Evolutionary conservation across 2,797 vertebrate species (phyloP).

Genomic region (Carcharodon carcharias): DNA sequence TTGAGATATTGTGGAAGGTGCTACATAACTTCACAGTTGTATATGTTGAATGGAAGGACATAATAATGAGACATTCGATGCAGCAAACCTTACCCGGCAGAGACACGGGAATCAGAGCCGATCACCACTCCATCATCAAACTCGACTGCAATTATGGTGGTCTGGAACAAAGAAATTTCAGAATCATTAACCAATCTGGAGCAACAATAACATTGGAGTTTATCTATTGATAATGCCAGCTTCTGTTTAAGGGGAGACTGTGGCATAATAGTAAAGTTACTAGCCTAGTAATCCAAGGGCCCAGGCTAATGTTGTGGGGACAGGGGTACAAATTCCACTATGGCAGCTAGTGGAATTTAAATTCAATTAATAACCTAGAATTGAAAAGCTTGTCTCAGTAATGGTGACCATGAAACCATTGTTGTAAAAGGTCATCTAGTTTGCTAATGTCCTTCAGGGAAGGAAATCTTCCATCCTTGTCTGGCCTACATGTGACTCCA

Average conservation of each 20-base stretch:
- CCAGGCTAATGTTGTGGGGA: too few species aligned
- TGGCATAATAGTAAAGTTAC: too few species aligned
- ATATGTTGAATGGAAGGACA: neutral
- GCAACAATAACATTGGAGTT: neutral
- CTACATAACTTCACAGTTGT: neutral
- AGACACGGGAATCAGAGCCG: slow-evolving; percentile 78
- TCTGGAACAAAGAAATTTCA: slow-evolving; percentile 51
- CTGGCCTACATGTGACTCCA: too few species aligned
- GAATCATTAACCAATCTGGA: neutral
- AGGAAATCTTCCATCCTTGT: too few species aligned
- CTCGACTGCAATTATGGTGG: slow-evolving; percentile 75
- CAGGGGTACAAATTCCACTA: too few species aligned
- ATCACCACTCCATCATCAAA: slow-evolving; percentile 72
- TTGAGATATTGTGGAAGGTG: neutral
- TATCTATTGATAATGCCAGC: neutral
- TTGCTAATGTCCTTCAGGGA: too few species aligned
- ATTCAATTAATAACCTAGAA: too few species aligned
- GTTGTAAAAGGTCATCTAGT: too few species aligned
- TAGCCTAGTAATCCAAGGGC: too few species aligned
- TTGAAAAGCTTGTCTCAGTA: too few species aligned
- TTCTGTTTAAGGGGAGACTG: neutral
- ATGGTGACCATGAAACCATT: too few species aligned
- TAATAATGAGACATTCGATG: neutral
- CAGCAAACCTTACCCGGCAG: slow-evolving; percentile 66
- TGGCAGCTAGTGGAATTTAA: too few species aligned